Evolutionary conservation across 2,113 vertebrate species (phyloP).

Genomic region (Synodontis membranacea): DNA sequence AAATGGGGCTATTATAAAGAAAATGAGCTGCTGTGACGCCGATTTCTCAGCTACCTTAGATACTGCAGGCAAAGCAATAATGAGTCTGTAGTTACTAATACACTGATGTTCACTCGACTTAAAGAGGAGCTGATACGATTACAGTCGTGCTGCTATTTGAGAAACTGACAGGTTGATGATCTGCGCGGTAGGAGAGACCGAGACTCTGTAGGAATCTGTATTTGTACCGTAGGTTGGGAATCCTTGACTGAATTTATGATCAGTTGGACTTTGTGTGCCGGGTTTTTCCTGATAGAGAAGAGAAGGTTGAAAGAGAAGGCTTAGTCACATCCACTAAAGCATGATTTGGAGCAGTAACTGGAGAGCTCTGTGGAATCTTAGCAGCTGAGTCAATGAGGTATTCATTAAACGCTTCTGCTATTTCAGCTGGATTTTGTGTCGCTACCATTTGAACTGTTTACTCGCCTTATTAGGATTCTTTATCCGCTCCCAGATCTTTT

Average conservation of each 20-base stretch:
- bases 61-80: neutral
- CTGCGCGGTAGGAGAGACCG: neutral
- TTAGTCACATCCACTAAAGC: slow-evolving; percentile 1
- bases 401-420: slow-evolving; percentile 13
- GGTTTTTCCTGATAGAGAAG: neutral
- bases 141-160: neutral
- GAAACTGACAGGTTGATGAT: neutral
- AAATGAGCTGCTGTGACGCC: neutral
- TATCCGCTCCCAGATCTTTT: neutral
- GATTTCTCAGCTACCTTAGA: neutral
- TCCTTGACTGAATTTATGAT: neutral
- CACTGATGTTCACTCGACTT: neutral
- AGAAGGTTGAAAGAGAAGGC: neutral
- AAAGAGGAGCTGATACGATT: neutral
- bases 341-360: neutral
- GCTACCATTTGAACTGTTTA: neutral
- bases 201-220: neutral
- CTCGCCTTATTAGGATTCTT: neutral
- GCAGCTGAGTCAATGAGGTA: neutral
- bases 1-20: neutral
- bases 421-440: slow-evolving; percentile 6
- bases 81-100: neutral
- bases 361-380: neutral
- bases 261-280: neutral
- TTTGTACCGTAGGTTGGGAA: neutral